phyloP scores from a whole-genome alignment of 2,888 invertebrate genomes.

The Euphydryas editha region DNA sequence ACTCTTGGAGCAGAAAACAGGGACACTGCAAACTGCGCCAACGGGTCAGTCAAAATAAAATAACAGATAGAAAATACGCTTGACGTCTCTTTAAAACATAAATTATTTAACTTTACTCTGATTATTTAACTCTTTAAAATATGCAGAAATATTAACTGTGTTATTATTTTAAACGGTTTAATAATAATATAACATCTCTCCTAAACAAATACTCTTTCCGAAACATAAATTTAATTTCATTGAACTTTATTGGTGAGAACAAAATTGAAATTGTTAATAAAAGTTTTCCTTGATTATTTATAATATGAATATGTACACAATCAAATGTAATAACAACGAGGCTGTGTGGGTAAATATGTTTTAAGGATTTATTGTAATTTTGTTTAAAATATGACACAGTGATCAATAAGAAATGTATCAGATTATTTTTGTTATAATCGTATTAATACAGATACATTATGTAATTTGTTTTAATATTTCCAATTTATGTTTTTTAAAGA shows the following conservation, averaged over 20 bases:
- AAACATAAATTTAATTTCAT: neutral
- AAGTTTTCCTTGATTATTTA: neutral
- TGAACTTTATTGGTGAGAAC: neutral
- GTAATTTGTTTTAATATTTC: too few species aligned
- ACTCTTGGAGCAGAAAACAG: too few species aligned
- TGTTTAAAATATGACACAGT: too few species aligned
- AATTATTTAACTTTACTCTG: too few species aligned
- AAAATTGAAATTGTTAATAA: neutral
- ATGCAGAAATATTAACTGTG: neutral
- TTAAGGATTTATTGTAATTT: too few species aligned
- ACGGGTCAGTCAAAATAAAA: neutral
- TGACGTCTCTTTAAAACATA: neutral
- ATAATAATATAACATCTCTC: neutral
- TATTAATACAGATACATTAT: too few species aligned
- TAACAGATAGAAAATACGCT: constrained; percentile 1
- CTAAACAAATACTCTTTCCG: neutral
- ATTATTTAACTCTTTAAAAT: neutral
- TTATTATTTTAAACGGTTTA: neutral
- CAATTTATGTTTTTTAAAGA: too few species aligned
- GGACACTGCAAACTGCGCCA: neutral
- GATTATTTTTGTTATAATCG: too few species aligned
- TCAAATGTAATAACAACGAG: too few species aligned
- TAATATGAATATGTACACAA: too few species aligned
- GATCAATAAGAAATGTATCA: too few species aligned
- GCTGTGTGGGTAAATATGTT: too few species aligned